A percentile compares a stretch with the other conserved stretches of the same genome.
Evolutionary conservation across 2,888 invertebrate species (phyloP).

Genomic region (Oscheius sp.): DNA sequence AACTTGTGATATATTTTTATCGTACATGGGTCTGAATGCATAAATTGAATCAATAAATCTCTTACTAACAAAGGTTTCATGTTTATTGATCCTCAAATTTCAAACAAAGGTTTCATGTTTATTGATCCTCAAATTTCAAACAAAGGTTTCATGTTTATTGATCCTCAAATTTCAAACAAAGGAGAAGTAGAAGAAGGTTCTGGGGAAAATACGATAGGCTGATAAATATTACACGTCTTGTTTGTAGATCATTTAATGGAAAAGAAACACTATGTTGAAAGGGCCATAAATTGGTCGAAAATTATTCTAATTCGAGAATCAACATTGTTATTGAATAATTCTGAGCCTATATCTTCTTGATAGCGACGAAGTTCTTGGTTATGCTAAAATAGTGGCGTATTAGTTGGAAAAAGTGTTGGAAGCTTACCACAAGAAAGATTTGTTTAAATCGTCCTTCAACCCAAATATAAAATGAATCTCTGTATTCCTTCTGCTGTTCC

Average conservation of each 20-base stretch:
- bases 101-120: too few relatives aligned
- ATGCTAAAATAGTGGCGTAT: conserved; percentile 79
- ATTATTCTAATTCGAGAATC: conserved; percentile 94
- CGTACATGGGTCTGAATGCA: too few relatives aligned
- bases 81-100: too few relatives aligned
- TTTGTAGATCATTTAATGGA: background rate
- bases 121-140: too few relatives aligned
- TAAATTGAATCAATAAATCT: too few relatives aligned
- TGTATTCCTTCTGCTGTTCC: conserved; percentile 77
- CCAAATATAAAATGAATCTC: conserved; percentile 95
- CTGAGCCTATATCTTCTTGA: conserved; percentile 90
- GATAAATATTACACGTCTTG: background rate
- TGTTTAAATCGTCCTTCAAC: conserved; percentile 92
- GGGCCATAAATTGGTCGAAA: conserved; percentile 94
- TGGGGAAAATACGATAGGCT: background rate
- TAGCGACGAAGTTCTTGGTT: conserved; percentile 96
- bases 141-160: too few relatives aligned
- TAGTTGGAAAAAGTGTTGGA: background rate
- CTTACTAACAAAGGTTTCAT: too few relatives aligned
- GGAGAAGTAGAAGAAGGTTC: background rate
- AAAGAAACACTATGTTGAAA: conserved; percentile 71
- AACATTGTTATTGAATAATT: conserved; percentile 89
- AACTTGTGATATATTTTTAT: too few relatives aligned
- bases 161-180: too few relatives aligned
- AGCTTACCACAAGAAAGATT: conserved; percentile 79